Base-by-base conservation (phyloP, 2,797 vertebrate genomes). In the Ataeniobius toweri region DNA sequence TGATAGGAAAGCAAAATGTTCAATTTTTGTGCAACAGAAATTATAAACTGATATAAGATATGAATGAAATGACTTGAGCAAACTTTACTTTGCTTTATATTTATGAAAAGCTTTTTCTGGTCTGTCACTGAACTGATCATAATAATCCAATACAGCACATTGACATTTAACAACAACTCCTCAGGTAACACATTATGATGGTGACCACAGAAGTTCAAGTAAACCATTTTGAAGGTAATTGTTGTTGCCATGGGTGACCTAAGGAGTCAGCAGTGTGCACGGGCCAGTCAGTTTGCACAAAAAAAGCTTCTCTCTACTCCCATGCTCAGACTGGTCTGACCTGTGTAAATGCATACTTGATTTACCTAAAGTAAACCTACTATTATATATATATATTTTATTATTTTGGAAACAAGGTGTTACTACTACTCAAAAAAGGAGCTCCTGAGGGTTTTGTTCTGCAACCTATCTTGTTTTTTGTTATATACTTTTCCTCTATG, bases 241-340 rank as follows among this genome's bases (percentile, higher is more conserved):
- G 20, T 50, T 77, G 55, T 61, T 77, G 44, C 44, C 26, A 36
- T 72, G 22, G 55, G 22, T 77, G 28, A 71, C 44, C 56, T 48
- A 58, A 61, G 31, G 28, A 72, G 9, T 59, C 56, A 13, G 12
- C 13, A 51, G 56, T 31, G 28, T 77, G 75, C 46, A 18, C 51
- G 44, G 31, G 13, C 10, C 51, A 48, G 22, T 31, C 67, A 46
- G 24, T 4, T 22, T n/a, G 6, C 48, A 31, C 26, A 2, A 39
- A 65, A 65, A 14, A 22, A 65, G 24, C 39, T 1, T 68, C 2
- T 22, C 20, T 24, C 6, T 24, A 24, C 1, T 24, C 36, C 63
- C 5, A 13, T 67, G 2, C 46, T 68, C 63, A 39, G 10, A 67
- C 8, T 39, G 31, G 18, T 41, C 51, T 53, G 51, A 53, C 51